Base-by-base conservation (phyloP, 1,140 invertebrate species). In the Ceratina australensis region DNA sequence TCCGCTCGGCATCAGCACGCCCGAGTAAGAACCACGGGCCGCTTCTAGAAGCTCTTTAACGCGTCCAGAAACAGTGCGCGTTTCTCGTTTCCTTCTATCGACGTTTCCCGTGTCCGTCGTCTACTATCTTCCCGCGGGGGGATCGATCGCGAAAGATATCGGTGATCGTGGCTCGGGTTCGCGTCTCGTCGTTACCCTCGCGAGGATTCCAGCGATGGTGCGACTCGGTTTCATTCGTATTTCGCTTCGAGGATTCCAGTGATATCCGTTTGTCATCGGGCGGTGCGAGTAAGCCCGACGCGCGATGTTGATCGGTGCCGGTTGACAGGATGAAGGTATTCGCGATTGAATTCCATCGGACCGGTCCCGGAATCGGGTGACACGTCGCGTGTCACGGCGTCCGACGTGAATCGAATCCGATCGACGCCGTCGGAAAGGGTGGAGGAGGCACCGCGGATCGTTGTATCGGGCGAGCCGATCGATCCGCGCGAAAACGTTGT, bases 1-100 rank as follows among this genome's bases (percentile, higher is more conserved):
- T 86, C 81, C 85, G 85, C 83, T 84, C 83, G 81, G 79, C 86
- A 67, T 84, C 81, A 84, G 85, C 72, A 83, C 79, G 79, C 77
- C 83, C 79, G 83, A 75, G 78, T 79, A 73, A 78, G 56, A 81
- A 69, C 59, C 47, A 72, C 63, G 26, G 26, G 52, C 71, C 73
- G 73, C 42, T 77, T 80, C 73, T 66, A 73, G 68, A 71, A 84
- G 50, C 54, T 61, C 77, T 83, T 71, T 49, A 56, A 76, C 42
- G 78, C 71, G 69, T 61, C 74, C 49, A 77, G 50, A 24, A 52
- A 71, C 22, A 28, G 47, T 13, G 47, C 12, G 54, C 56, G 12
- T 20, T n/a, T 54, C 52, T 54, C 15, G n/a, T 54, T 54, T 54
- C 33, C 33, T 10, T 42, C 33, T 42, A 42, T 42, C 33, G 10